Evolutionary conservation across 2,113 vertebrate genomes (phyloP), one percentile per base, ranked within the genome.

Genomic region (Melierax canorus): DNA sequence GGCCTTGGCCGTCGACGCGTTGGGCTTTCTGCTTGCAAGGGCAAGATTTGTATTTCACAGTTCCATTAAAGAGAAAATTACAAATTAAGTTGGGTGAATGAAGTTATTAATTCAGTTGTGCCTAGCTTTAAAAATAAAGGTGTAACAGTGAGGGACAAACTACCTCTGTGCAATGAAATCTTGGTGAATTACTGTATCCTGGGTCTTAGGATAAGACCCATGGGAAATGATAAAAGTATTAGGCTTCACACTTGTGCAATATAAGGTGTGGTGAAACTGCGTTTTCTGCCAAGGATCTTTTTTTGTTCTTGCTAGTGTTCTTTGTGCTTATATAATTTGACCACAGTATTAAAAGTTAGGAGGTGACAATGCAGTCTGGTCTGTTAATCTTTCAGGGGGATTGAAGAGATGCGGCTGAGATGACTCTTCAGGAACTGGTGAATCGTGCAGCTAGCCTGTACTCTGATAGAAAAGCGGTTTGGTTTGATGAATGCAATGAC

Each of bases 391-490:
- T 36, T 14, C 77, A 82, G 94, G 80, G 38, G 36, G 1, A 5
- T 1, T 7, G 75, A 3, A 27, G 67, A 32, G 22, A 6, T 7
- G 77, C 77, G 21, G 24, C 74, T 24, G 87, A 21, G n/a, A 98
- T 98, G 98, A 97, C 87, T 23, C 98, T 99, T 58, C 98, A 99
- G 56, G 98, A 97, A 4, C 86, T 99, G 68, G 99, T 99, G 46
- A 86, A 73, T 21, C 68, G 62, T 77, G 98, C 99, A 9, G 98
- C 98, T 18, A 60, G 81, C 3, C 34, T 81, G 34, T 94, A 98
- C 90, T 12, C 94, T 3, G 67, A 92, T 12, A 95, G 98, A 63
- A 91, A 62, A 3, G 99, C 99, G 0, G 99, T 99, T 3, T 98
- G 97, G 15, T 99, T 98, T 60, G 98, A 99, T 79, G 85, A 85